These are phyloP conservation scores for Drosophila seguyi DNA, from an alignment of 1,140 invertebrate species.

Conservation along the genomic window DNA sequence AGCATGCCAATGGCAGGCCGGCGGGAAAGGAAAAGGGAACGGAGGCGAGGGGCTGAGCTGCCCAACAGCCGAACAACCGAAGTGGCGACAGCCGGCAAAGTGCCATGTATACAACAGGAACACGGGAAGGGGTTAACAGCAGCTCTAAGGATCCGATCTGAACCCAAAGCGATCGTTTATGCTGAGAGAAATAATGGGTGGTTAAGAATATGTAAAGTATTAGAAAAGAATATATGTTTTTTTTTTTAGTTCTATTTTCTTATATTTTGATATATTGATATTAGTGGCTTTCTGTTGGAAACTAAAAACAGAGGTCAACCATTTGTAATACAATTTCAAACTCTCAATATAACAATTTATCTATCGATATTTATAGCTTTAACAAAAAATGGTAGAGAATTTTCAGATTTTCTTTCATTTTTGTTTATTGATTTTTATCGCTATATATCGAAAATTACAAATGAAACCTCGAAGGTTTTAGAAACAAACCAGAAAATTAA, in stretches of 20 bases:
- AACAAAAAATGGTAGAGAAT: no score
- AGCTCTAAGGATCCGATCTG: conserved; percentile 66
- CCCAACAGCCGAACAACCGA: conserved; percentile 46
- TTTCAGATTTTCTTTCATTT: no score
- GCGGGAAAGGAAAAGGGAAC: conserved; percentile 7
- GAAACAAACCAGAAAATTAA: no score
- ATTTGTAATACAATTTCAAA: no score
- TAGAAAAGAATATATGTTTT: no score
- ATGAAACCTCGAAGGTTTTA: no score
- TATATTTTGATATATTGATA: not conserved
- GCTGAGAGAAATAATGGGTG: not conserved
- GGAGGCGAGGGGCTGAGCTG: not conserved
- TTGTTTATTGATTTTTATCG: no score
- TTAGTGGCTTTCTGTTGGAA: not conserved
- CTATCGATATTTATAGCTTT: no score
- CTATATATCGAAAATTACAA: not conserved
- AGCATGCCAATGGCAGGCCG: conserved; percentile 54
- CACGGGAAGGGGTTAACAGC: conserved; percentile 65
- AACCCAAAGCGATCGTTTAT: conserved; percentile 9
- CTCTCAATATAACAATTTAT: no score
- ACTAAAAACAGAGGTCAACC: no score
- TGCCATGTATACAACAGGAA: conserved; percentile 73
- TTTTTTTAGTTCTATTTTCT: no score
- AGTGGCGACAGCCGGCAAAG: conserved; percentile 82
- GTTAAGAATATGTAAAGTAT: no score